Conservation (phyloP, 1,140 invertebrate species). For the Helicoverpa zea region DNA sequence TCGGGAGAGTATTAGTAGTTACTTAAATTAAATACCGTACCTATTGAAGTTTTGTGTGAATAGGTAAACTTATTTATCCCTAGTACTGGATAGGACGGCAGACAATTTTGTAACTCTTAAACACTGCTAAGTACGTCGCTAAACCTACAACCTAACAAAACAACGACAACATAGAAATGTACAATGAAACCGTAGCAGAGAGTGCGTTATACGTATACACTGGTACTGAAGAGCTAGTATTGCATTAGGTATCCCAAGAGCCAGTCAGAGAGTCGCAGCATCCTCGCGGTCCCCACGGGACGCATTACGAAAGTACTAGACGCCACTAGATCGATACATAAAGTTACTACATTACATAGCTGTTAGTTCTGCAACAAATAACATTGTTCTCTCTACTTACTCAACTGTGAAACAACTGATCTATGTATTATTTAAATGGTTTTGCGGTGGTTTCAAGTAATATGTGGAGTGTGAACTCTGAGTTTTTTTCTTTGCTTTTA, state of each 20-base stretch:
- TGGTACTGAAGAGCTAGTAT: slow-evolving; percentile 64
- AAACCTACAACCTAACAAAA: neutral
- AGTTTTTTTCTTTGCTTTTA: neutral
- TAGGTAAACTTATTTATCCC: too few relatives aligned
- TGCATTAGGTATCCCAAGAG: slow-evolving; percentile 78
- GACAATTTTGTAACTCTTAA: too few relatives aligned
- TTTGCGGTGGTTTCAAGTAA: neutral
- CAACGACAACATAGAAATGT: slow-evolving; percentile 16
- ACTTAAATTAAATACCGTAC: too few relatives aligned
- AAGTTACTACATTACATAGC: slow-evolving; percentile 80
- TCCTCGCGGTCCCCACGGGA: slow-evolving; percentile 76
- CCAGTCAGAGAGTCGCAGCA: slow-evolving; percentile 75
- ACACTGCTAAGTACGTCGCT: too few relatives aligned
- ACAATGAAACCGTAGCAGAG: slow-evolving; percentile 47
- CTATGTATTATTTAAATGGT: neutral
- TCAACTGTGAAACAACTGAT: slow-evolving; percentile 39
- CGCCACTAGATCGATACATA: slow-evolving; percentile 79
- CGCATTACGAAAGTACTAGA: slow-evolving; percentile 83
- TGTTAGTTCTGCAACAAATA: slow-evolving; percentile 62
- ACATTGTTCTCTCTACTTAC: slow-evolving; percentile 41
- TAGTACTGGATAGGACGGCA: too few relatives aligned
- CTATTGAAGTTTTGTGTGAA: too few relatives aligned
- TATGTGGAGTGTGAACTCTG: neutral
- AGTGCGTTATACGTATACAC: slow-evolving; percentile 44
- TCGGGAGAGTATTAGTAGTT: too few relatives aligned